Evolutionary conservation across 2,797 vertebrate genomes (phyloP).

Genomic region (Oreochromis grahami): DNA sequence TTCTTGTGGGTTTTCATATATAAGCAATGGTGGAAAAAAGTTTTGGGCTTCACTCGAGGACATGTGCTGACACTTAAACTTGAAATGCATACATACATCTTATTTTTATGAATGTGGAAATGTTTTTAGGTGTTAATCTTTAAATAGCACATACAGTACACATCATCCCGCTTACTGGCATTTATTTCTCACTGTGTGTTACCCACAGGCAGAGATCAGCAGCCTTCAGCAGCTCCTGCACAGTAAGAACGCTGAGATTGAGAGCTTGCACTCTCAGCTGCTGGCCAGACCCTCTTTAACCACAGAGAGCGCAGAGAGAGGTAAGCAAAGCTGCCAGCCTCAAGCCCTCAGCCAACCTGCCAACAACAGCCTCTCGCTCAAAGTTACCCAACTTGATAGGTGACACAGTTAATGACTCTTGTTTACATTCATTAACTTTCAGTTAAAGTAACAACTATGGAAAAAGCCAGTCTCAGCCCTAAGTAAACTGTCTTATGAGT

Average conservation of each 20-base stretch:
- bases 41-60: neutral
- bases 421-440: constrained; percentile 26
- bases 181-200: constrained; percentile 8
- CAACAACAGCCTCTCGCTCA: neutral
- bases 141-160: neutral
- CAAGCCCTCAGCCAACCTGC: neutral
- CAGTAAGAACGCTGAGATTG: constrained; percentile 90
- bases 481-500: constrained; percentile 38
- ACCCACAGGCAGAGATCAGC: constrained; percentile 87
- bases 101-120: neutral
- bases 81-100: neutral
- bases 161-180: neutral
- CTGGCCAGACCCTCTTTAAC: constrained; percentile 77
- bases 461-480: neutral
- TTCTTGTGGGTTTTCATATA: constrained; percentile 13
- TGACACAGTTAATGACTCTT: constrained; percentile 9
- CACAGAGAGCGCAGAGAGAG: constrained; percentile 83
- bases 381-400: constrained; percentile 8
- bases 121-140: neutral
- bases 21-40: neutral
- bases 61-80: neutral
- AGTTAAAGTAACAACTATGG: neutral
- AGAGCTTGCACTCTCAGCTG: constrained; percentile 87
- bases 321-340: constrained; percentile 62
- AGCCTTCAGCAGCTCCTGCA: constrained; percentile 89